These are phyloP conservation scores for Oreohelix idahoensis DNA, from an alignment of 1,140 invertebrate species.

Conservation along the genomic window DNA sequence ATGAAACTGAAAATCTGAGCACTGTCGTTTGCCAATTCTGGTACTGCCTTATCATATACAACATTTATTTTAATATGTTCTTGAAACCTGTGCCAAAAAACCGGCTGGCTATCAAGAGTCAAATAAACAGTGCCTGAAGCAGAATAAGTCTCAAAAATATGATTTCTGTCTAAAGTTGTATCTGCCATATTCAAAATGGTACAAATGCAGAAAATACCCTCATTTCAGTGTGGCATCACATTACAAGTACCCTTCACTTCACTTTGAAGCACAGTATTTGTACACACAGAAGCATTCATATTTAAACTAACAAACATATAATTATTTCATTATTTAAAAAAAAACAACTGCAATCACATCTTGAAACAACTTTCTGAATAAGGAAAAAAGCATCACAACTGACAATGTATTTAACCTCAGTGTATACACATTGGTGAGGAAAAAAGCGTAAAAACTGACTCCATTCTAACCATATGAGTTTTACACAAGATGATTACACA, in stretches of 20 bases:
- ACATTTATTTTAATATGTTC: neutral
- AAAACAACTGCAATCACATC: neutral
- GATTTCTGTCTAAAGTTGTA: neutral
- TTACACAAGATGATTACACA: neutral
- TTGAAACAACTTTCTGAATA: neutral
- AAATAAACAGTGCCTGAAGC: constrained; percentile 14
- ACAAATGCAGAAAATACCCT: neutral
- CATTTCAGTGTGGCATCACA: neutral
- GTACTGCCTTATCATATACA: neutral
- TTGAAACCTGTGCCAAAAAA: neutral
- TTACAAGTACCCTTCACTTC: too few relatives aligned
- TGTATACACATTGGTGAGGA: neutral
- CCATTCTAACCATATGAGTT: neutral
- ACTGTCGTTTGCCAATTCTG: neutral
- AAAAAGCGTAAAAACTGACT: neutral
- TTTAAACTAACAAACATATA: too few relatives aligned
- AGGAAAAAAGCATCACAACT: neutral
- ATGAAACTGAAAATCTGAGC: neutral
- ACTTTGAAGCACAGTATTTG: too few relatives aligned
- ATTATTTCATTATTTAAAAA: neutral
- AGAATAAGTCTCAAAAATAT: constrained; percentile 4
- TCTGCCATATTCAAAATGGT: neutral
- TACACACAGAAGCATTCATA: too few relatives aligned
- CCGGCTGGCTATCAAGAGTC: constrained; percentile 4
- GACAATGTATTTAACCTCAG: neutral